Conservation (phyloP, 2,888 invertebrate species). For the Spilosoma lubricipeda region DNA sequence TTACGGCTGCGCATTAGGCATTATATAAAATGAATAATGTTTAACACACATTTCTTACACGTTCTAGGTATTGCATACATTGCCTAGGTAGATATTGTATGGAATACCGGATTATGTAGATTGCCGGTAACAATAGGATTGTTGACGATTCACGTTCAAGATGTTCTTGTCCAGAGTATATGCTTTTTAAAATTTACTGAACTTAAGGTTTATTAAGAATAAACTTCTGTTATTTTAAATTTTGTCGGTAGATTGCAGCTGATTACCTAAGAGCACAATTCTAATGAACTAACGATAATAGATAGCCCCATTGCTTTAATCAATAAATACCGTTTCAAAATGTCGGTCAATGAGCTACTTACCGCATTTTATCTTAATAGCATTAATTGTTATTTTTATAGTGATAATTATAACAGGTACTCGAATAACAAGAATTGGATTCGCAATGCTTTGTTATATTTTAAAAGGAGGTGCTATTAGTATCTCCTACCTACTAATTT, state of each 20-base stretch:
- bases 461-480: not conserved
- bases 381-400: constrained; percentile 1
- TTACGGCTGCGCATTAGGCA: no score
- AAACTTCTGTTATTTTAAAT: not conserved
- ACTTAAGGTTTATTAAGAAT: no score
- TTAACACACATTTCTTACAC: no score
- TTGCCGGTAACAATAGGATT: no score
- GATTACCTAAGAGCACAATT: not conserved
- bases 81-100: no score
- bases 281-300: not conserved
- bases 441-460: not conserved
- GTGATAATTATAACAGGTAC: constrained; percentile 1
- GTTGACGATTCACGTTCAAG: no score
- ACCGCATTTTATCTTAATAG: constrained; percentile 38
- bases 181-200: no score
- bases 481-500: not conserved
- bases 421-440: not conserved
- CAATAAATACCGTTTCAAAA: constrained; percentile 36
- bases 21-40: no score
- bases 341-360: constrained; percentile 63
- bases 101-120: no score
- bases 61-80: no score
- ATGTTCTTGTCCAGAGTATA: no score
- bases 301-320: constrained; percentile 4
- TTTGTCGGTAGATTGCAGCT: not conserved